Conservation (phyloP, 2,797 vertebrate species). For the Pseudomugil gertrudae region DNA sequence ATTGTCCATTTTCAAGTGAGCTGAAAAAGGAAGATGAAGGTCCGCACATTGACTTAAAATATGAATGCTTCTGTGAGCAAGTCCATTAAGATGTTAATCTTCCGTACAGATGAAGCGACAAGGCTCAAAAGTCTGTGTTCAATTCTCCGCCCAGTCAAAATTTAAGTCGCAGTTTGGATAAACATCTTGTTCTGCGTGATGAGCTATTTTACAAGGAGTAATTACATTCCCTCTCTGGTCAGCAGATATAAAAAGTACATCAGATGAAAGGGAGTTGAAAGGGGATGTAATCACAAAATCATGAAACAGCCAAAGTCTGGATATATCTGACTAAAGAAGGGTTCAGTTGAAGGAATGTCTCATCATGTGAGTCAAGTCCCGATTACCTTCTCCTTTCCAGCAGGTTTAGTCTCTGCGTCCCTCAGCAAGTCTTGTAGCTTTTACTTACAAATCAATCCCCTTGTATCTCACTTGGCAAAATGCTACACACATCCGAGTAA, state of each 20-base stretch:
- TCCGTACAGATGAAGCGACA: constrained; percentile 51
- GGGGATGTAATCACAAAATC: constrained; percentile 62
- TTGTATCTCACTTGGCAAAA: constrained; percentile 57
- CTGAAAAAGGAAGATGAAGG: constrained; percentile 17
- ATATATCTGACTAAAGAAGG: constrained; percentile 57
- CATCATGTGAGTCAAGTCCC: constrained; percentile 70
- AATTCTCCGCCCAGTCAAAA: constrained; percentile 59
- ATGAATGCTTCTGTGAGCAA: constrained; percentile 60
- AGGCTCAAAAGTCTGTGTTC: constrained; percentile 62
- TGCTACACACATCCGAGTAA: constrained; percentile 56
- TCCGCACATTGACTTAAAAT: constrained; percentile 28
- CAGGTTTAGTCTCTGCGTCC: constrained; percentile 59
- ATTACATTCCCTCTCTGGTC: constrained; percentile 51
- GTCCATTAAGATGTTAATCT: constrained; percentile 57
- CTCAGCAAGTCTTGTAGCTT: constrained; percentile 67
- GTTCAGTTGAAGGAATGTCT: constrained; percentile 64
- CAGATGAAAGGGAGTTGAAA: constrained; percentile 38
- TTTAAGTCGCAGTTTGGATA: constrained; percentile 63
- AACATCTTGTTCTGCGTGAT: constrained; percentile 49
- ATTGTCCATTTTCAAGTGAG: constrained; percentile 77
- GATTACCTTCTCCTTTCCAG: constrained; percentile 76
- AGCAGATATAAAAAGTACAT: constrained; percentile 56
- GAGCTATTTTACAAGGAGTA: constrained; percentile 38
- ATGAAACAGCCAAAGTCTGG: constrained; percentile 67
- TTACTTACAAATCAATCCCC: constrained; percentile 74